Evolutionary conservation across 2,888 invertebrate genomes (phyloP).

Genomic region (Crioceris asparagi): DNA sequence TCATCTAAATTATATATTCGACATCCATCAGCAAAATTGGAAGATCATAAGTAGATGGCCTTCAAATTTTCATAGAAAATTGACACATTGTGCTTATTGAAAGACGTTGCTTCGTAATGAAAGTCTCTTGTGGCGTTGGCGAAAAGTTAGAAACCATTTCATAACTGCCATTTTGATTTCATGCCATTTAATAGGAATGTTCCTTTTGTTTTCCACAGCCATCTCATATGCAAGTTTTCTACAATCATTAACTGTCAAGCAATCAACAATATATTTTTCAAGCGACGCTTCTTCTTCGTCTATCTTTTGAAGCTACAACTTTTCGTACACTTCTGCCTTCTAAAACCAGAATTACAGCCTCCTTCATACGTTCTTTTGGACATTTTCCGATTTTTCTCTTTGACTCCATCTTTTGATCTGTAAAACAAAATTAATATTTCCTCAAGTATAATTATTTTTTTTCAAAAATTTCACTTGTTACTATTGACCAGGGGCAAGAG

Average conservation of each 20-base stretch:
- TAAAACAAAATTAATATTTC: too few species aligned
- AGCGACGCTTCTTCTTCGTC: too few species aligned
- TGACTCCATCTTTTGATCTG: too few species aligned
- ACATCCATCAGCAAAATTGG: slow-evolving; percentile 10
- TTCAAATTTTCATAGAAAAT: slow-evolving; percentile 11
- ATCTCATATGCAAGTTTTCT: slow-evolving; percentile 10
- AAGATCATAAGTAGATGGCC: slow-evolving; percentile 7
- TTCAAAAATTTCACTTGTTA: too few species aligned
- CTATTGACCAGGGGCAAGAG: too few species aligned
- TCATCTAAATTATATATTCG: slow-evolving; percentile 15
- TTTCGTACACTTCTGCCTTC: slow-evolving; percentile 1
- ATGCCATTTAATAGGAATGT: slow-evolving; percentile 26
- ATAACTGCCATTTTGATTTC: slow-evolving; percentile 26
- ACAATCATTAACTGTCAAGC: background rate
- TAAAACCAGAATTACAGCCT: slow-evolving; percentile 4
- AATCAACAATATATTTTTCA: slow-evolving; percentile 2
- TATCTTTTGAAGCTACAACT: slow-evolving; percentile 3
- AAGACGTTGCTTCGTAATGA: slow-evolving; percentile 3
- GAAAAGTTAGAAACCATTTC: slow-evolving; percentile 10
- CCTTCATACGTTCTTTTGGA: slow-evolving; percentile 6
- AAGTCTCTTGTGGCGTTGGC: slow-evolving; percentile 29
- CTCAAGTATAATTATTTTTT: too few species aligned
- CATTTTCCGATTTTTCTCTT: slow-evolving; percentile 3
- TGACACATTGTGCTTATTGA: slow-evolving; percentile 8
- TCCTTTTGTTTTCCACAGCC: slow-evolving; percentile 7